These are phyloP conservation scores for Kryptolebias marmoratus DNA, from an alignment of 2,113 vertebrate species.

Conservation along the genomic window DNA sequence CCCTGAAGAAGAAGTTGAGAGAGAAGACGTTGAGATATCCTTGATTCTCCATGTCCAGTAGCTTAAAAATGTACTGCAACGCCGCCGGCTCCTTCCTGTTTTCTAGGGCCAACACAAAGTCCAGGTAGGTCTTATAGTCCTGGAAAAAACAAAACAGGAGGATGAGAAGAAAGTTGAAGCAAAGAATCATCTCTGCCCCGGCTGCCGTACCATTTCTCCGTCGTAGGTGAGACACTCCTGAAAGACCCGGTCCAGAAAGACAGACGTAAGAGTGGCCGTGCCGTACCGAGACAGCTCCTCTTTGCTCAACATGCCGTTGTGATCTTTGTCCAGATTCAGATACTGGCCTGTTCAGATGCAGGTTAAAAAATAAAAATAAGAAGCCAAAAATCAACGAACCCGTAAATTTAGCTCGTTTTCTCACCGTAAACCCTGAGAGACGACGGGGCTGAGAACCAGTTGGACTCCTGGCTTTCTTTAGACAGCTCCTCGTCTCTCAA, in stretches of 20 bases:
- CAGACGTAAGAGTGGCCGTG: slow-evolving; percentile 93
- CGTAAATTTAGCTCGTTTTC: slow-evolving; percentile 1
- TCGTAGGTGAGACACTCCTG: slow-evolving; percentile 98
- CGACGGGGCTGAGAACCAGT: slow-evolving; percentile 98
- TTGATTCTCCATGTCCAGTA: slow-evolving; percentile 97
- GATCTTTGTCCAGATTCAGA: slow-evolving; percentile 96
- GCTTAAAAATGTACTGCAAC: slow-evolving; percentile 96
- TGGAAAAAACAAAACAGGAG: slow-evolving; percentile 70
- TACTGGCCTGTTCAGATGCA: slow-evolving; percentile 87
- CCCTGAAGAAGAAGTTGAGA: slow-evolving; percentile 98
- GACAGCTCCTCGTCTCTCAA: slow-evolving; percentile 97
- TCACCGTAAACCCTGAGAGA: slow-evolving; percentile 95
- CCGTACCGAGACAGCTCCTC: slow-evolving; percentile 97
- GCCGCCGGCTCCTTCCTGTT: slow-evolving; percentile 98
- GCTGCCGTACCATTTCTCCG: slow-evolving; percentile 92
- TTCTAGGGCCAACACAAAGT: slow-evolving; percentile 97
- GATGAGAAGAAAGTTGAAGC: not conserved
- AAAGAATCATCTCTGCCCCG: not conserved
- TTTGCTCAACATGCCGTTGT: slow-evolving; percentile 99
- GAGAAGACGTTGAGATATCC: slow-evolving; percentile 96
- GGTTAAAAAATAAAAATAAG: not conserved
- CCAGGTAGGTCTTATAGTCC: slow-evolving; percentile 99
- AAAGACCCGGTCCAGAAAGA: slow-evolving; percentile 96
- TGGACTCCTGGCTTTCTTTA: slow-evolving; percentile 98
- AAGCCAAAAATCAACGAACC: not conserved